Base-by-base conservation (phyloP, 2,113 vertebrate species). In the Numenius arquata region DNA sequence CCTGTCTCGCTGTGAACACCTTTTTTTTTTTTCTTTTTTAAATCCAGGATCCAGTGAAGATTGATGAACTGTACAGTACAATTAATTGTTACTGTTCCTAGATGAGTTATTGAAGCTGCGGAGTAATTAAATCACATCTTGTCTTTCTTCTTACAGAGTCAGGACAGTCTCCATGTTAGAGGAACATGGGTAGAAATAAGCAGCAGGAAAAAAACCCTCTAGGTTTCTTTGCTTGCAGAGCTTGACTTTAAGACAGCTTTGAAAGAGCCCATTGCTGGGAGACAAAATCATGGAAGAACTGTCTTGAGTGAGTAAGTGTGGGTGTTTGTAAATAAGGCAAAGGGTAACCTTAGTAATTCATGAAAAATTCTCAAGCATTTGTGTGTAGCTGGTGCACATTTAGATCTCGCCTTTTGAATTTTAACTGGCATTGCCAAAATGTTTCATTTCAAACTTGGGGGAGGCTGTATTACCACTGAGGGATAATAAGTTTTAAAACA, bases 401-500 rank as follows among this genome's bases (percentile, higher is more conserved):
- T 85, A 67, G 14, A 73, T 94, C 78, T 65, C 47, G 56, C 29
- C 68, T 84, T 96, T 26, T 89, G 72, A 43, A 41, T 75, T 94
- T 86, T 89, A 96, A 94, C 87, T 93, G 72, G 6, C 87, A 80
- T 61, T 89, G 77, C 81, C 91, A 94, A 83, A 94, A 93, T 18
- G 62, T 92, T 94, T 96, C 43, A 76, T 95, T 96, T 95, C 85
- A 79, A 96, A 14, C 83, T 53, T 76, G 32, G 67, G 67, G 72
- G 82, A 90, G 47, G 82, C 61, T 87, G 12, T 55, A 73, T 91
- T 97, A 94, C 89, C 88, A 95, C 12, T 65, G 68, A 94, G 90
- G 95, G 74, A 95, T 95, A 97, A 38, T 93, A 81, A 88, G 53
- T 83, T 91, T 95, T 91, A 92, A 92, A 98, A 90, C 75, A 94